Evolutionary conservation across 2,113 vertebrate species (phyloP), one percentile per base, ranked within the genome.

Genomic region (Pteruthius melanotis): DNA sequence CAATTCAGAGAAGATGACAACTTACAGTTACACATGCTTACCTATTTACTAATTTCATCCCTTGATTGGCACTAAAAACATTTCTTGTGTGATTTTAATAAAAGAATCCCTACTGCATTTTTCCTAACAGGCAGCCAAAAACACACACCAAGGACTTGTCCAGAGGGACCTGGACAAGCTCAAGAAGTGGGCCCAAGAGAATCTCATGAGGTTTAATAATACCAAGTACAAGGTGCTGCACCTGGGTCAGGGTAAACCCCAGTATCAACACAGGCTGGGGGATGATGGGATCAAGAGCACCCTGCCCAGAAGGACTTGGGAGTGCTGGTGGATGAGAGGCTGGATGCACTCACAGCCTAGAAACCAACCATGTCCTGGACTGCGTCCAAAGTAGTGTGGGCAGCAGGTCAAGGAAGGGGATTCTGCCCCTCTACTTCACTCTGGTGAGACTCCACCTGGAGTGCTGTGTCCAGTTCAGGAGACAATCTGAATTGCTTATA

Each of bases 221-320:
- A 35, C 9, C 40, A 71, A 45, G 64, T 7, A n/a, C 28, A 60
- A 47, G 49, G 40, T 12, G 47, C 35, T 56, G 40, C 49, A 71
- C 26, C 16, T n/a, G n/a, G 23, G 24, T 47, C 49, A 63, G 56
- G 64, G 47, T 28, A 78, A n/a, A 27, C 28, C 19, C 28, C 15
- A 30, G 8, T 21, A 63, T 11, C 72, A 53, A 10, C 39, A 19
- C 9, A 28, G 54, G 64, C 54, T 69, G 30, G n/a, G 20, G n/a
- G 13, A 21, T 17, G 24, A 7, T 8, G 7, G 9, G 49, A 40
- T 35, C 0, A 0, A 63, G 56, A 63, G 49, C 30, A 79, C n/a
- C 56, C 30, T 63, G 24, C 35, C 40, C 39, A n/a, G n/a, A 60
- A 45, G 54, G n/a, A 39, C 23, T 4, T 39, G n/a, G 39, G n/a